phyloP scores from a whole-genome alignment of 1,140 invertebrate genomes.

The Kradibia gibbosae region DNA sequence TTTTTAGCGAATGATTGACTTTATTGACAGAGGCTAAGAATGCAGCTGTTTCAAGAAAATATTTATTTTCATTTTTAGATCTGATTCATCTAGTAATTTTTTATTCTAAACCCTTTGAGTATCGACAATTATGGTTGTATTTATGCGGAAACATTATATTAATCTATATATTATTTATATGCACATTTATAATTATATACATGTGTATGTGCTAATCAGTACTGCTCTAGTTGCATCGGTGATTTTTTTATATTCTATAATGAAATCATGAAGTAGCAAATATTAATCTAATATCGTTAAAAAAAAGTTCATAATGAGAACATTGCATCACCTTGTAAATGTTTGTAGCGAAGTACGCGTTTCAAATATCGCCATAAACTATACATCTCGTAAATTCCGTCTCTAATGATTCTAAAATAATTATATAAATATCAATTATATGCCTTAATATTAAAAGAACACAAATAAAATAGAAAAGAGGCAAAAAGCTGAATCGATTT shows the following conservation, averaged over 20 bases:
- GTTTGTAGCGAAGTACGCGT: background rate
- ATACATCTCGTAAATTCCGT: background rate
- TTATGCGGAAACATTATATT: background rate
- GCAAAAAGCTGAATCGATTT: background rate
- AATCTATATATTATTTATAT: conserved; percentile 1
- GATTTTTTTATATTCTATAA: conserved; percentile 26
- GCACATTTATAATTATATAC: conserved; percentile 4
- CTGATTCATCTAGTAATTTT: conserved; percentile 4
- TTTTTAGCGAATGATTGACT: conserved; percentile 2
- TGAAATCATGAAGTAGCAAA: conserved; percentile 28
- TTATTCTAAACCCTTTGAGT: background rate
- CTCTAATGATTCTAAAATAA: background rate
- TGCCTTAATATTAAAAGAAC: background rate
- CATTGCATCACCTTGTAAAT: background rate
- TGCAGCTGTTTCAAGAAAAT: background rate
- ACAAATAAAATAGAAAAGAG: background rate
- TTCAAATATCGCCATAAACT: background rate
- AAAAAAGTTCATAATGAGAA: background rate
- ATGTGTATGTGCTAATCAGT: background rate
- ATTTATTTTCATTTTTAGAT: conserved; percentile 3
- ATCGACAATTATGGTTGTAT: background rate
- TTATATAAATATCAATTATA: background rate
- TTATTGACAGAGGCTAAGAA: background rate
- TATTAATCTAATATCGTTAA: conserved; percentile 13
- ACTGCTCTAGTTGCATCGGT: conserved; percentile 6